Conservation (phyloP, 2,888 invertebrate genomes). For the Hermodice carunculata region DNA sequence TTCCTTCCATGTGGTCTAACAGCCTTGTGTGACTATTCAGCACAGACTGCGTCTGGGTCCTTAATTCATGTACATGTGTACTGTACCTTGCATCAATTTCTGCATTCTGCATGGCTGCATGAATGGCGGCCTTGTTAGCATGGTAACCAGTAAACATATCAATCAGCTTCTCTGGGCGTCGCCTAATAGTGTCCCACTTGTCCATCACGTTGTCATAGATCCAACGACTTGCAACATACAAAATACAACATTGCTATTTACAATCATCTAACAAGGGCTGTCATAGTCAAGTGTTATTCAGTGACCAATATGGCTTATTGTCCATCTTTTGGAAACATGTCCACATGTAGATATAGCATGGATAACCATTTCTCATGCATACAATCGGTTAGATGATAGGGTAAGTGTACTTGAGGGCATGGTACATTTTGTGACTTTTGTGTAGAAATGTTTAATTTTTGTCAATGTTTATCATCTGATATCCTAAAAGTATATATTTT, state of each 20-base stretch:
- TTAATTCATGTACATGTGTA: not conserved
- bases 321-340: not conserved
- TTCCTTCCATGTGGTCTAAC: too few species aligned
- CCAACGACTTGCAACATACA: conserved; percentile 54
- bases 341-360: too few species aligned
- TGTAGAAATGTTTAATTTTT: too few species aligned
- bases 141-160: conserved; percentile 58
- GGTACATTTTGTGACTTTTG: too few species aligned
- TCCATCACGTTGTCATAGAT: conserved; percentile 49
- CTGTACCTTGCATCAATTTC: conserved; percentile 45
- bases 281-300: not conserved
- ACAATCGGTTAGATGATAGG: too few species aligned
- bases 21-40: too few species aligned
- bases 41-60: too few species aligned
- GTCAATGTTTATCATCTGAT: too few species aligned
- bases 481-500: too few species aligned
- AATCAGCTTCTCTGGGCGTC: conserved; percentile 44
- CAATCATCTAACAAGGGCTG: not conserved
- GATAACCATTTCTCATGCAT: too few species aligned
- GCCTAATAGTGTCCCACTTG: conserved; percentile 47
- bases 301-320: not conserved
- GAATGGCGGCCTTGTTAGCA: conserved; percentile 46
- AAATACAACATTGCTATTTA: too few species aligned
- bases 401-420: too few species aligned
- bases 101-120: conserved; percentile 41